These are phyloP conservation scores for Ophiodon elongatus DNA, from an alignment of 2,113 vertebrate species.

Conservation along the genomic window DNA sequence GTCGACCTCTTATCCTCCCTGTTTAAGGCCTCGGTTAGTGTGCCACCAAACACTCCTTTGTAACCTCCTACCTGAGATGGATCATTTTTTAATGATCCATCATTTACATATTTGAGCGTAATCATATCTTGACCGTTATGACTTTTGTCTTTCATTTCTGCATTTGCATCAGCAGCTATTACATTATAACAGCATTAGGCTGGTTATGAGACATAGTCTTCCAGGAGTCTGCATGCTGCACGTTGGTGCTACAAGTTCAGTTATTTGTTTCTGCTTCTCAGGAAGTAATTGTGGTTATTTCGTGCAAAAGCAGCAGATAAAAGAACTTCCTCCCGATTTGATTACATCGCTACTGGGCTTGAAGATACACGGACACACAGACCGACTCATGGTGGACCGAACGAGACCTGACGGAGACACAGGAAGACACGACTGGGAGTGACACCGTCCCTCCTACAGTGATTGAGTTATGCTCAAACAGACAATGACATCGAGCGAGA, in stretches of 20 bases:
- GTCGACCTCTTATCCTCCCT: no score
- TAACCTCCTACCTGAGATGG: neutral
- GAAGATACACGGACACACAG: neutral
- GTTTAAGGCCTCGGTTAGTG: neutral
- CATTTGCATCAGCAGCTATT: conserved; percentile 37
- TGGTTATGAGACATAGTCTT: neutral
- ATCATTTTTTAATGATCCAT: neutral
- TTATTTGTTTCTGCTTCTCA: neutral
- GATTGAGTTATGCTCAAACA: neutral
- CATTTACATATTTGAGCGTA: conserved; percentile 18
- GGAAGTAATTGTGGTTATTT: neutral
- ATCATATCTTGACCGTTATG: neutral
- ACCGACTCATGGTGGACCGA: neutral
- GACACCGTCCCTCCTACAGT: neutral
- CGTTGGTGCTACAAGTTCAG: neutral
- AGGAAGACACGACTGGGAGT: neutral
- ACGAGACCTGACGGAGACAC: neutral
- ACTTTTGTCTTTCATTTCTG: neutral
- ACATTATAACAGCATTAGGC: neutral
- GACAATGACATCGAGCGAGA: neutral
- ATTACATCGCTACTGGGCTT: neutral
- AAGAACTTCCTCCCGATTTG: neutral
- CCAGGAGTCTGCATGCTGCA: neutral
- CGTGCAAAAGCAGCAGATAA: neutral
- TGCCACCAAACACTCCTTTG: neutral